Evolutionary conservation across 2,113 vertebrate genomes (phyloP), one percentile per base, ranked within the genome.

Genomic region (Melanotaenia duboulayi): DNA sequence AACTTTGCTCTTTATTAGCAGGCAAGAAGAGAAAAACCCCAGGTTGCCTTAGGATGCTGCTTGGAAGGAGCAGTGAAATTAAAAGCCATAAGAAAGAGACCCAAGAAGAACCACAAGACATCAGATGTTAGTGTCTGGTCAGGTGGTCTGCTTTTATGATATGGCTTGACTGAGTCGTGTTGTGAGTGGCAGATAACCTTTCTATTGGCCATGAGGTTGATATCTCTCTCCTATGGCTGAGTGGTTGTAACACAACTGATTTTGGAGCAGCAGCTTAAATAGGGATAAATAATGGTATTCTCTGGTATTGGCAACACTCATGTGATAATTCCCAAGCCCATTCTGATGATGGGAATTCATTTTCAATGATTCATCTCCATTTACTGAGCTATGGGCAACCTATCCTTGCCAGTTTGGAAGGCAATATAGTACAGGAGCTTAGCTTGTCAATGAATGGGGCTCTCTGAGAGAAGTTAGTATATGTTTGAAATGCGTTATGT

Each of bases 371-470:
- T 84, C 86, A 90, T 89, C 90, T 91, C 84, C 74, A 81, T 88
- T 91, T 83, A 80, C 82, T 84, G 81, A 78, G 80, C 83, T 72
- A 63, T 78, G 80, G 83, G 83, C 72, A 77, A 80, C 75, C 82
- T 65, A 87, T 90, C 81, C 80, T 69, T 90, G 90, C 90, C 90
- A 90, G 87, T 90, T 92, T 87, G 80, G 86, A 89, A 90, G 65
- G 86, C 71, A 50, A 84, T 85, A 79, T 32, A 81, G 80, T 58
- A 68, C 74, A 71, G 81, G 57, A 86, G 91, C 89, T 92, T 92
- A 92, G 85, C 87, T 84, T 80, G 73, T 63, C 68, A 59, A 84
- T 90, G 87, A 91, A 91, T 85, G 73, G 83, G 78, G 78, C 75
- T 87, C 76, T 81, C 73, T 77, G 49, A 80, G 85, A 88, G 87